Base-by-base conservation (phyloP, 2,888 invertebrate species). In the Thyatira batis region DNA sequence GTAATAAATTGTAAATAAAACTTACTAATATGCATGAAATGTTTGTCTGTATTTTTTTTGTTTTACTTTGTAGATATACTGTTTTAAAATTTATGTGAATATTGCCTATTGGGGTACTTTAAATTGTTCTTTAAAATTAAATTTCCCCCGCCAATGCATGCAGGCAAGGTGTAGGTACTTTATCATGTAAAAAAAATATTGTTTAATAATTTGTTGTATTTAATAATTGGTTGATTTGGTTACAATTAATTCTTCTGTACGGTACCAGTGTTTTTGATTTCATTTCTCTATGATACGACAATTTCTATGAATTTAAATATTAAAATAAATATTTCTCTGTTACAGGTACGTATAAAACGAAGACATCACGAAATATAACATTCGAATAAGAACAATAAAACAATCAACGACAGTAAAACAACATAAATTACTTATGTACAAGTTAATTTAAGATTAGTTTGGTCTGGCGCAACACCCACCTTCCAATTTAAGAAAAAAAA, bases 271-370 rank as follows among this genome's bases (percentile, higher is more conserved):
- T 69, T 48, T 68, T 65, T 60, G 61, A 56, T 6, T 39, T 39
- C 39, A 39, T 39, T 13, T 39, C 13, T 8, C 8, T 39, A 17
- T 17, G 17, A 1, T 39, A 17, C 0, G n/a, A 8, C 8, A 17
- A 17, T 3, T n/a, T 13, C n/a, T 44, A 28, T 51, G 43, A 43
- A 43, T 49, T 59, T 52, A 53, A 56, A 50, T 60, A 59, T 50
- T 50, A 51, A 57, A 51, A 52, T 53, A 44, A 20, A 8, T 11
- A 33, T 23, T 33, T 51, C 55, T 70, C 50, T 51, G 57, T 86
- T 84, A 49, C 89, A 91, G 90, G 83, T 90, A 89, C 80, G 90
- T 85, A 67, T 91, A 89, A 86, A 78, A 72, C 70, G 78, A 80
- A 76, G 71, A 78, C 75, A 75, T 68, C 76, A 78, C 79, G 76